A percentile compares a stretch with the other conserved stretches of the same genome.
Evolutionary conservation across 2,113 vertebrate species (phyloP).

Genomic region (Verasper variegatus): DNA sequence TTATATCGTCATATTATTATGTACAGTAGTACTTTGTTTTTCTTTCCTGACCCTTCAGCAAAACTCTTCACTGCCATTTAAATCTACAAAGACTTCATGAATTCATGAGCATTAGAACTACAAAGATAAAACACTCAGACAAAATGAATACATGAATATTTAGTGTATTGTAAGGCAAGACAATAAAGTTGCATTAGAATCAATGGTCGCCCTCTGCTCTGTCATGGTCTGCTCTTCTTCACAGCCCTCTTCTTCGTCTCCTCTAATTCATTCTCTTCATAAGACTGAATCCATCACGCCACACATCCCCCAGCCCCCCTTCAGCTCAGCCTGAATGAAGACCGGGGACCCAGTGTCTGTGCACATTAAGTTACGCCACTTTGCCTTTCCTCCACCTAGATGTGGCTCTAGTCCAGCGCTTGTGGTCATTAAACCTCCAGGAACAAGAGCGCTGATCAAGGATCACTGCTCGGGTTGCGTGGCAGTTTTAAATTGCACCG

Average conservation of each 20-base stretch:
- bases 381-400: conserved; percentile 24
- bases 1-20: too few species aligned
- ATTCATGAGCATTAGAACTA: too few species aligned
- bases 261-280: neutral
- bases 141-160: too few species aligned
- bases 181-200: too few species aligned
- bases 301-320: neutral
- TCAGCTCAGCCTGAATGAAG: conserved; percentile 1
- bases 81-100: too few species aligned
- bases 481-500: conserved; percentile 36
- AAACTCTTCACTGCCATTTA: too few species aligned
- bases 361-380: conserved; percentile 26
- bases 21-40: too few species aligned
- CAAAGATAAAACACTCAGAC: too few species aligned
- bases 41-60: too few species aligned
- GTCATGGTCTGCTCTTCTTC: too few species aligned
- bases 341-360: neutral
- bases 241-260: neutral
- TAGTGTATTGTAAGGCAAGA: too few species aligned
- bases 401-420: conserved; percentile 10
- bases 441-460: conserved; percentile 44
- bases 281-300: neutral
- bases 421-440: conserved; percentile 45
- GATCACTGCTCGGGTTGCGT: conserved; percentile 32
- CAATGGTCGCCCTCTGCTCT: too few species aligned